These are phyloP conservation scores for Micropoecilia bifurca DNA, from an alignment of 2,797 vertebrate species.

Conservation along the genomic window DNA sequence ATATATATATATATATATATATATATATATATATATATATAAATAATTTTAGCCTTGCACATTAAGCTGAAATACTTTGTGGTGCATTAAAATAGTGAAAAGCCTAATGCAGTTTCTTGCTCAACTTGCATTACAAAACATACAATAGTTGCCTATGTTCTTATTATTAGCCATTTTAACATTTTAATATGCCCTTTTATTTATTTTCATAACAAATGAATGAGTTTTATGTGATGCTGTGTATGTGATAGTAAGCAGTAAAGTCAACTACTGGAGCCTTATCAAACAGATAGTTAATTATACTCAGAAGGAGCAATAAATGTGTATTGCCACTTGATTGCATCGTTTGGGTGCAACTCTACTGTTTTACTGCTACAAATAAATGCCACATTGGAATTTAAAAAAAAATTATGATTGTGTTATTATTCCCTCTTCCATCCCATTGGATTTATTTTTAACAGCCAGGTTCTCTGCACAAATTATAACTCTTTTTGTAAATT, in stretches of 20 bases:
- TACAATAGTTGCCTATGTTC: background rate
- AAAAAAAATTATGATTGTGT: background rate
- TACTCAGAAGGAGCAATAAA: background rate
- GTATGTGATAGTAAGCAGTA: background rate
- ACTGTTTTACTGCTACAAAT: background rate
- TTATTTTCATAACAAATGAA: background rate
- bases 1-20: no score
- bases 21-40: no score
- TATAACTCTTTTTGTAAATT: background rate
- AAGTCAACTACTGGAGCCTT: background rate
- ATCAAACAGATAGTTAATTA: constrained; percentile 6
- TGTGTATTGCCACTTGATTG: background rate
- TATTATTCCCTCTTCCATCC: background rate
- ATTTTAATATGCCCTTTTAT: background rate
- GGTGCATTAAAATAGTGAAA: background rate
- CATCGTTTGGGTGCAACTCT: background rate
- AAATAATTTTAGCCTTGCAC: background rate
- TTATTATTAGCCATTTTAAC: background rate
- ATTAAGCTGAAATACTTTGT: background rate
- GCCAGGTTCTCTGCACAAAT: background rate
- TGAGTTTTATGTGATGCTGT: background rate
- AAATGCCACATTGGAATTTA: background rate
- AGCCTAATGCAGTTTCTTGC: background rate
- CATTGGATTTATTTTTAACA: constrained; percentile 3
- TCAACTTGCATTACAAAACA: background rate